These are phyloP conservation scores for Bellardia bayeri DNA, from an alignment of 2,888 invertebrate genomes.

Conservation along the genomic window DNA sequence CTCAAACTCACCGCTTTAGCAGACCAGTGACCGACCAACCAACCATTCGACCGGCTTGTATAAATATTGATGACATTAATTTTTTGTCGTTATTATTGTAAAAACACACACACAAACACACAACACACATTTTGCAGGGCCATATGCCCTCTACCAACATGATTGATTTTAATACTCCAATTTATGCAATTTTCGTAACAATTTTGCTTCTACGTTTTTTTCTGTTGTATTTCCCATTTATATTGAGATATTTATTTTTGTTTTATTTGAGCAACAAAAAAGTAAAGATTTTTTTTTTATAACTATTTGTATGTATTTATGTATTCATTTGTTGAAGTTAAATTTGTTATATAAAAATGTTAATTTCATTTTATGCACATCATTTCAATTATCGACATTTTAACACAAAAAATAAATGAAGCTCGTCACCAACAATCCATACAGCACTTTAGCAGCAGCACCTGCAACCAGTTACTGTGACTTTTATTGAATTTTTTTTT, in stretches of 20 bases:
- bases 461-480: slow-evolving; percentile 24
- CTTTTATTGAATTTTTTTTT: slow-evolving; percentile 28
- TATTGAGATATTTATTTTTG: slow-evolving; percentile 20
- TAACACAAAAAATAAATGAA: background rate
- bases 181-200: slow-evolving; percentile 72
- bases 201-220: slow-evolving; percentile 50
- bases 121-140: slow-evolving; percentile 1
- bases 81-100: slow-evolving; percentile 58
- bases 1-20: slow-evolving; percentile 20
- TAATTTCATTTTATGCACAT: slow-evolving; percentile 70
- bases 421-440: background rate
- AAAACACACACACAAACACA: background rate
- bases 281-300: background rate
- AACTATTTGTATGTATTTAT: slow-evolving; percentile 12
- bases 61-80: slow-evolving; percentile 74
- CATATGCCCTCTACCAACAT: slow-evolving; percentile 49
- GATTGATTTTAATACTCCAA: slow-evolving; percentile 69
- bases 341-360: slow-evolving; percentile 72
- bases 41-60: slow-evolving; percentile 43
- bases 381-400: slow-evolving; percentile 72
- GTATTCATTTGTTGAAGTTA: slow-evolving; percentile 66
- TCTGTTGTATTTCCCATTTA: slow-evolving; percentile 1
- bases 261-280: slow-evolving; percentile 23
- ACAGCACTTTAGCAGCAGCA: background rate
- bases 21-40: background rate